Percentiles rank a stretch among this genome's conserved stretches.
These are phyloP conservation scores for Hyla sarda DNA, from an alignment of 2,113 vertebrate genomes.

Conservation along the genomic window DNA sequence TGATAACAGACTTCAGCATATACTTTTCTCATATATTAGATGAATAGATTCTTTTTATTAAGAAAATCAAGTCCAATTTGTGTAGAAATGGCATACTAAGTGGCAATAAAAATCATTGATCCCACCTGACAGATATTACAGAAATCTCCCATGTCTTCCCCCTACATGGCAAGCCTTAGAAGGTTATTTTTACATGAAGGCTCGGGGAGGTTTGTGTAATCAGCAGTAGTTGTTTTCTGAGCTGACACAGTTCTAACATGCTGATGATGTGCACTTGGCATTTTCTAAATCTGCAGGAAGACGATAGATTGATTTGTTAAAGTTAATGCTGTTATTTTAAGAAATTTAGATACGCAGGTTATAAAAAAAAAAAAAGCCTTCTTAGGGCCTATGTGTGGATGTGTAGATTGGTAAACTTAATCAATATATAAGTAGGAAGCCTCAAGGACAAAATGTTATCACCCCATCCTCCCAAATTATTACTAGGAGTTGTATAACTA, in stretches of 20 bases:
- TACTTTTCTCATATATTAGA: not conserved
- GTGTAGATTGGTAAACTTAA: not conserved
- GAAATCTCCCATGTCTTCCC: not conserved
- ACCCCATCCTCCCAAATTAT: not conserved
- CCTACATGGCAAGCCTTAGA: not conserved
- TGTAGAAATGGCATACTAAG: not conserved
- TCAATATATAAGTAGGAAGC: constrained; percentile 1
- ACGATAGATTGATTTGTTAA: constrained; percentile 52
- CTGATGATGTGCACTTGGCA: constrained; percentile 53
- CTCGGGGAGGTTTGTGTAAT: constrained; percentile 33
- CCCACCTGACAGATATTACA: constrained; percentile 9
- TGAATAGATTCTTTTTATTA: not conserved
- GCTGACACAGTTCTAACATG: constrained; percentile 36
- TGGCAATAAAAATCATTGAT: not conserved
- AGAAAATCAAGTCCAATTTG: not conserved
- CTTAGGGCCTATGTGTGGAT: not conserved
- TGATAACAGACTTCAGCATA: not conserved
- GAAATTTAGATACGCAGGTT: constrained; percentile 37
- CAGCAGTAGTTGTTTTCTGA: constrained; percentile 40
- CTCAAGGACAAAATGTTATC: not conserved
- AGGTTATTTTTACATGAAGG: constrained; percentile 42
- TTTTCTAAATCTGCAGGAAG: constrained; percentile 52
- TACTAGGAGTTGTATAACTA: not conserved
- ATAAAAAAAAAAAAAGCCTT: constrained; percentile 22
- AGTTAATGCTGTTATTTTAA: constrained; percentile 33